Conservation (phyloP, 2,113 vertebrate species). For the Strix aluco region DNA sequence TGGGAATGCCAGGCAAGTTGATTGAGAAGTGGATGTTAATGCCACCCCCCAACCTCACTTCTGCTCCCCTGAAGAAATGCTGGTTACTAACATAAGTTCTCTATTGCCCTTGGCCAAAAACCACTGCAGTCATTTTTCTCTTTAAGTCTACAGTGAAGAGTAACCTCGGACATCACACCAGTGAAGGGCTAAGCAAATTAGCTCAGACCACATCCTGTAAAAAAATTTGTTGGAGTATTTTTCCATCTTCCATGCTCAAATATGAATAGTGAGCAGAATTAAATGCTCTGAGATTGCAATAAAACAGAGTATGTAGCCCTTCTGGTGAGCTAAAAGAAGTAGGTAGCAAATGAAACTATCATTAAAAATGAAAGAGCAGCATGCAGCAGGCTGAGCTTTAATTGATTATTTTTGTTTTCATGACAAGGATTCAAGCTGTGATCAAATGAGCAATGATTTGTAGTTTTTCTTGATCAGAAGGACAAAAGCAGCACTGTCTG, state of each 20-base stretch:
- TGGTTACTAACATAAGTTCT: not conserved
- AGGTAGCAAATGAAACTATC: not conserved
- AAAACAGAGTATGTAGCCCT: not conserved
- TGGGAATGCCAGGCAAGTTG: not conserved
- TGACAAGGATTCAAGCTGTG: not conserved
- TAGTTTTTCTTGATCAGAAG: not conserved
- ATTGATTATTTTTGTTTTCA: slow-evolving; percentile 5
- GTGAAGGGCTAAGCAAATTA: not conserved
- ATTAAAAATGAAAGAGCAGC: not conserved
- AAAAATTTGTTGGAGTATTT: not conserved
- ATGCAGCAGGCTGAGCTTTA: not conserved
- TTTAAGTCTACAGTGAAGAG: not conserved
- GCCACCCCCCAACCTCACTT: not conserved
- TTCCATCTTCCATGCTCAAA: not conserved
- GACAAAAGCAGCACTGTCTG: rapidly evolving
- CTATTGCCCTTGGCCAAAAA: not conserved
- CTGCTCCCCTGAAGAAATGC: not conserved
- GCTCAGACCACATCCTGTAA: not conserved
- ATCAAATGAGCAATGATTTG: not conserved
- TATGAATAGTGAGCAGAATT: rapidly evolving
- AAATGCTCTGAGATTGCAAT: not conserved
- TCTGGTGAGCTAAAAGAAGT: not conserved
- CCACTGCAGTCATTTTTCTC: rapidly evolving
- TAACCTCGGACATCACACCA: not conserved
- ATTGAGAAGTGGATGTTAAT: not conserved